Evolutionary conservation across 2,797 vertebrate species (phyloP), one percentile per base, ranked within the genome.

Genomic region (Clamator glandarius): DNA sequence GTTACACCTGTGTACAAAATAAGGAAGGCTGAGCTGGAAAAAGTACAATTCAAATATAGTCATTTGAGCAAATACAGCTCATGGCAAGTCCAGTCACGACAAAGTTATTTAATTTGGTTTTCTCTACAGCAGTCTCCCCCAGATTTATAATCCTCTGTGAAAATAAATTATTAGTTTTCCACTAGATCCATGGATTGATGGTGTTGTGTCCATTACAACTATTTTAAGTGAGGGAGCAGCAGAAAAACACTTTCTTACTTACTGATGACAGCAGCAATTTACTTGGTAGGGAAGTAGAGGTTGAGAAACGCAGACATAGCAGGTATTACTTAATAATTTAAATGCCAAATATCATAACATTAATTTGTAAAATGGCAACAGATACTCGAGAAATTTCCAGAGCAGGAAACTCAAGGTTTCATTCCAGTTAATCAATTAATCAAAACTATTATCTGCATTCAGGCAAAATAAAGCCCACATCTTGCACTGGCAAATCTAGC

Each of bases 331-430:
- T 78, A 35, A 55, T 17, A 70, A 66, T 13, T 72, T 18, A 79
- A 87, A 79, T 55, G 12, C 9, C 51, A 74, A 74, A 35, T 82
- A 74, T 28, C 0, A 5, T 51, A 90, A 74, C 4, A 64, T 70
- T 72, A 72, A 80, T 89, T 64, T 84, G 39, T 59, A 75, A 85
- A 95, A 82, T 67, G 29, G n/a, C 46, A 91, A 87, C 19, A 77
- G 36, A 14, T 76, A 82, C 46, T 70, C 83, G 41, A 87, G 84
- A 92, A 51, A 67, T 50, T 50, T 91, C 33, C 50, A 80, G 26
- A 80, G 42, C 5, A 64, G 18, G 18, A 89, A 86, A 92, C 57
- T 58, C 35, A 82, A 50, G 25, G 11, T 63, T 89, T 69, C 28
- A 35, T 51, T 84, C 48, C 48, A 92, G 33, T 76, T 79, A 81